These are phyloP conservation scores for Epizoanthus illoricatus DNA, from an alignment of 92 coral and sea anemone genomes.

Conservation along the genomic window DNA sequence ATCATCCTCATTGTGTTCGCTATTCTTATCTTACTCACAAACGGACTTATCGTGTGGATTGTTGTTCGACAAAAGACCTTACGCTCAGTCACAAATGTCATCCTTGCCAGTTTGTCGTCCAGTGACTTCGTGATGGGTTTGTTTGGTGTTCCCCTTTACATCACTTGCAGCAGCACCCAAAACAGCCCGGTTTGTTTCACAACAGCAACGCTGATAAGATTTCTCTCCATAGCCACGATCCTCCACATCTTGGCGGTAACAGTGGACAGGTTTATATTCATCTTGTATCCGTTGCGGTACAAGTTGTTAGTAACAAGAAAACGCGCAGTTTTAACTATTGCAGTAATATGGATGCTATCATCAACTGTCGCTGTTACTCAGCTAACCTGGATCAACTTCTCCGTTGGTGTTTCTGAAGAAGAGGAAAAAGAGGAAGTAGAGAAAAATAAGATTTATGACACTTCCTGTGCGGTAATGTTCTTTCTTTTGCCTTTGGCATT, in stretches of 20 bases:
- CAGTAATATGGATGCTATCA: no score
- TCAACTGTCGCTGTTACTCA: no score
- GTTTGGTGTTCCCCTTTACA: neutral
- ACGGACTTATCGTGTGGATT: neutral
- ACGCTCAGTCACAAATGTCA: neutral
- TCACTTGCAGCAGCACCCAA: neutral
- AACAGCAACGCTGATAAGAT: neutral
- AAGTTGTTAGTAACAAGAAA: no score
- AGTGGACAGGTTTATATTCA: neutral
- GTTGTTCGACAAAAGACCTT: neutral
- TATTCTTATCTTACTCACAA: neutral
- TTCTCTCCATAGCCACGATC: neutral
- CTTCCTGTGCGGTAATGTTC: no score
- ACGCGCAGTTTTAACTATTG: no score
- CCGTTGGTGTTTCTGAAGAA: no score
- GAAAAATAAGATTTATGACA: no score
- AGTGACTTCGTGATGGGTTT: neutral
- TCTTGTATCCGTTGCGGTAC: neutral
- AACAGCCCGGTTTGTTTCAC: neutral
- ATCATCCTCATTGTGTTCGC: neutral
- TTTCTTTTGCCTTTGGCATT: no score
- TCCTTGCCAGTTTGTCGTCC: neutral
- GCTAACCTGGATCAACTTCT: no score
- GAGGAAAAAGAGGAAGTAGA: no score
- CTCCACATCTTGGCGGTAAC: neutral